A percentile compares a stretch with the other conserved stretches of the same genome.
phyloP scores from a whole-genome alignment of 2,797 vertebrate species.

The Anomalospiza imberbis region DNA sequence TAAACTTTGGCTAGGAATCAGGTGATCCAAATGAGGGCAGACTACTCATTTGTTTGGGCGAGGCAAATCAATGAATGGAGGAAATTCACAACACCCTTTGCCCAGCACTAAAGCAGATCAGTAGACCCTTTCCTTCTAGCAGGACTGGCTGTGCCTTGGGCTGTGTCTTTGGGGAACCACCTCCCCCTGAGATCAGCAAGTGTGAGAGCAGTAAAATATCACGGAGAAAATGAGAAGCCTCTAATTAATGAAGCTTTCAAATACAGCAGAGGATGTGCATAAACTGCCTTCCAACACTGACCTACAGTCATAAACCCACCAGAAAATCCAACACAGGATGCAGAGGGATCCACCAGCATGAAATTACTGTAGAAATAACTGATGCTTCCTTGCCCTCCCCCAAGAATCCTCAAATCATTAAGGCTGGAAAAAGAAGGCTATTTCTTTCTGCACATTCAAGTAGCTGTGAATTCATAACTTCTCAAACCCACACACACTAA shows the following conservation, averaged over 20 bases:
- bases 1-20: not conserved
- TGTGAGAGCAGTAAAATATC: not conserved
- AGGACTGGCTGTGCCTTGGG: not conserved
- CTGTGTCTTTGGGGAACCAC: not conserved
- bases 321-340: accelerated
- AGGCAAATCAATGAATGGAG: not conserved
- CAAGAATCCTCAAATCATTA: not conserved
- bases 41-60: not conserved
- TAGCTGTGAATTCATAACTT: not conserved
- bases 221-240: not conserved
- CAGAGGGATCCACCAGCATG: not conserved
- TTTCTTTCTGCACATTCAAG: not conserved
- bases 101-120: not conserved
- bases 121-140: not conserved
- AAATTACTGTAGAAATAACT: not conserved
- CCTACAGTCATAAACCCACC: not conserved
- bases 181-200: not conserved
- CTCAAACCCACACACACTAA: not conserved
- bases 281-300: not conserved
- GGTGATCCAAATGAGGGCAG: not conserved
- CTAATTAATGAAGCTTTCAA: not conserved
- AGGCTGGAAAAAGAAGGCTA: not conserved
- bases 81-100: not conserved
- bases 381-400: not conserved
- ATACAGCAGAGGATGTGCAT: not conserved